phyloP scores from a whole-genome alignment of 2,113 vertebrate genomes.

The Lycaon pictus region DNA sequence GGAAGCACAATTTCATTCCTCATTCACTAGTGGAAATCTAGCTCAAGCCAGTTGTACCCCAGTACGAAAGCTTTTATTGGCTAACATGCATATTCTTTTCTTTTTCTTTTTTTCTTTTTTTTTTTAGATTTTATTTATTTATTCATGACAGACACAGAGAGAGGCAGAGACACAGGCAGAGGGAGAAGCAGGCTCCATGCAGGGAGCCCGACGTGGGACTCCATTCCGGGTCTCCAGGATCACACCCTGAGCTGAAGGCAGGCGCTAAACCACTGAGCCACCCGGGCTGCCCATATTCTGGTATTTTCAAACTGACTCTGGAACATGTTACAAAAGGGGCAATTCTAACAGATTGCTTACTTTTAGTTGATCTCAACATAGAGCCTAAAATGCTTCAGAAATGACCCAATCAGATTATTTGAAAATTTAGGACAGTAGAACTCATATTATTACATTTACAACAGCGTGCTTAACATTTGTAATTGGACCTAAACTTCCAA shows the following conservation, averaged over 20 bases:
- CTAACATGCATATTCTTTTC: constrained; percentile 52
- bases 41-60: constrained; percentile 49
- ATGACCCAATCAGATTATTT: not conserved
- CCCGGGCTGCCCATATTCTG: constrained; percentile 51
- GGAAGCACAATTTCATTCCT: constrained; percentile 36
- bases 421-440: constrained; percentile 28
- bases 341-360: constrained; percentile 25
- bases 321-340: constrained; percentile 38
- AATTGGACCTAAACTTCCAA: not conserved
- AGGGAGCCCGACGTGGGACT: too few relatives aligned
- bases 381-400: constrained; percentile 42
- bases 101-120: too few relatives aligned
- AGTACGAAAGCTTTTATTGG: constrained; percentile 67
- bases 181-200: too few relatives aligned
- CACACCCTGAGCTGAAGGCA: too few relatives aligned
- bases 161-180: too few relatives aligned
- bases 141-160: too few relatives aligned
- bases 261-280: too few relatives aligned
- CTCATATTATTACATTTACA: not conserved
- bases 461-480: constrained; percentile 25
- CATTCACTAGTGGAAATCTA: constrained; percentile 66
- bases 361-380: not conserved
- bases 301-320: constrained; percentile 73
- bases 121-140: too few relatives aligned
- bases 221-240: too few relatives aligned